Conservation (phyloP, 2,113 vertebrate genomes). For the Triplophysa siluroides region DNA sequence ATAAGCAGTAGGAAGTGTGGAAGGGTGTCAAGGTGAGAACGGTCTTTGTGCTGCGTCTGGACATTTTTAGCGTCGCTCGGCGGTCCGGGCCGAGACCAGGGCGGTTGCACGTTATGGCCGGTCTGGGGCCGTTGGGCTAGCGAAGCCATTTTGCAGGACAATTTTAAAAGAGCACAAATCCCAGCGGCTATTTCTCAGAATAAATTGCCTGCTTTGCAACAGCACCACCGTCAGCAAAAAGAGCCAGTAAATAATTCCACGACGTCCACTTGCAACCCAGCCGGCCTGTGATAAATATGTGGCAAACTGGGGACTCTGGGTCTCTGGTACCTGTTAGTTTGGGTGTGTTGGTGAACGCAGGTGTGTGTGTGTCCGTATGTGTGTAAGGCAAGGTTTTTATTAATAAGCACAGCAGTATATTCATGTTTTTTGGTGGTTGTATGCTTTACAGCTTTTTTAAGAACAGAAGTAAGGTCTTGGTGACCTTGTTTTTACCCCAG, state of each 20-base stretch:
- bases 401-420: background rate
- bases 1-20: slow-evolving; percentile 43
- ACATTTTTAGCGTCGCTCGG: slow-evolving; percentile 44
- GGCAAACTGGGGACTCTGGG: slow-evolving; percentile 37
- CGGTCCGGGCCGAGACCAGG: background rate
- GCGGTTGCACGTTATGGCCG: slow-evolving; percentile 9
- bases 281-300: slow-evolving; percentile 51
- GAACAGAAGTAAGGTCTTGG: background rate
- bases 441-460: background rate
- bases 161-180: slow-evolving; percentile 51
- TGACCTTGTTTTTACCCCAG: slow-evolving; percentile 18
- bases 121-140: slow-evolving; percentile 32
- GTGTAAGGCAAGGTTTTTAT: slow-evolving; percentile 11
- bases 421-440: background rate
- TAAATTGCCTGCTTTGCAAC: slow-evolving; percentile 54
- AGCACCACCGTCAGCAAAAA: slow-evolving; percentile 53
- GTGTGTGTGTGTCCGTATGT: slow-evolving; percentile 5
- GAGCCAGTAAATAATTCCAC: slow-evolving; percentile 49
- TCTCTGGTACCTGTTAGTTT: slow-evolving; percentile 37
- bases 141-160: slow-evolving; percentile 43
- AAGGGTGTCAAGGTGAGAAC: slow-evolving; percentile 48
- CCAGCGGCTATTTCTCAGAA: slow-evolving; percentile 50
- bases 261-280: slow-evolving; percentile 37
- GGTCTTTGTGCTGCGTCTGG: slow-evolving; percentile 36
- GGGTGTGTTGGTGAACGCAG: slow-evolving; percentile 5